Base-by-base conservation (phyloP, 1,140 invertebrate genomes). In the Geopemphigus sp. region DNA sequence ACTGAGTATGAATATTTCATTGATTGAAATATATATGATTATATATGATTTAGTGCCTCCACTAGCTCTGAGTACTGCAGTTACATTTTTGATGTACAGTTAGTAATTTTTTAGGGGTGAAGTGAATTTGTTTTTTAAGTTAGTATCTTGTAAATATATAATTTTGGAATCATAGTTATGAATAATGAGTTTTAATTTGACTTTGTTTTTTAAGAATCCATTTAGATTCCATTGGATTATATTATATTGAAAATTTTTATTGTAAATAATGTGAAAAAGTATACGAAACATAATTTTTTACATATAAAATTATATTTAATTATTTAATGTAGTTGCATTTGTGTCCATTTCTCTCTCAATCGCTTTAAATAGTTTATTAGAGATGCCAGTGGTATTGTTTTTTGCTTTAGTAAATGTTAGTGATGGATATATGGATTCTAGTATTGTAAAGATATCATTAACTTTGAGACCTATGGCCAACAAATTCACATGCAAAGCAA, bases 131-230 rank as follows among this genome's bases (percentile, higher is more conserved):
- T 80, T 61, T n/a, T 45, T 59, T 5, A 80, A 61, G 50, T 80
- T 80, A 0, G 74, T 80, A 63, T 80, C 74, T 39, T 80, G 74
- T 3, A 80, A 39, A 14, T n/a, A 47, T 45, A 80, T 63, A 11
- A 63, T 22, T 22, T 45, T 12, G 4, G 74, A 57, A 17, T 63
- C 17, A 0, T 61, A n/a, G 1, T 80, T 63, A 45, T 53, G 29
- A 1, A 63, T 24, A n/a, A 80, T 22, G 12, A 53, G 26, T 61
- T 80, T 59, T 5, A 80, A 15, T 12, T 61, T 45, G n/a, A 24
- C 53, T 26, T 22, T 29, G 15, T 63, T n/a, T 0, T 39, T 26
- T 39, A 61, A 80, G 17, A 80, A 61, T 6, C 74, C 74, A 29
- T 80, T 80, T 10, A 32, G 22, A 14, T 63, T 80, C 59, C 74